These are phyloP conservation scores for Exephanes ischioxanthus DNA, from an alignment of 2,888 invertebrate genomes.

Conservation along the genomic window DNA sequence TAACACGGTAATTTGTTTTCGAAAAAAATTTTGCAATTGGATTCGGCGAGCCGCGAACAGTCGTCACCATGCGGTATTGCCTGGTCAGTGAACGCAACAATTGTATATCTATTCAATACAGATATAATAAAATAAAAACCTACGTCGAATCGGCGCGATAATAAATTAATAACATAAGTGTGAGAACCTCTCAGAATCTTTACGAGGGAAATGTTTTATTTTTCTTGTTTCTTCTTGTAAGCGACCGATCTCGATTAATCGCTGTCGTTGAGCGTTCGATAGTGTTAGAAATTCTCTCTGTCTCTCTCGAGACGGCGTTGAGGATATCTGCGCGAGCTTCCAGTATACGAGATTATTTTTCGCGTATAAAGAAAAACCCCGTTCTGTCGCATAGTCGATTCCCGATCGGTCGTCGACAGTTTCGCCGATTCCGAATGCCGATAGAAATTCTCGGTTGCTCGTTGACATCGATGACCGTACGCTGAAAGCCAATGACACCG, in stretches of 20 bases:
- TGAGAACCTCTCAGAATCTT: slow-evolving; percentile 34
- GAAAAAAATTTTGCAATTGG: background rate
- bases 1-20: background rate
- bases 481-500: slow-evolving; percentile 47
- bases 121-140: slow-evolving; percentile 17
- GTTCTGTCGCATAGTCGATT: slow-evolving; percentile 24
- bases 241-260: background rate
- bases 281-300: slow-evolving; percentile 53
- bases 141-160: background rate
- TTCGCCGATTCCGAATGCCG: slow-evolving; percentile 37
- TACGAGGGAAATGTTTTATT: slow-evolving; percentile 1
- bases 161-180: slow-evolving; percentile 10
- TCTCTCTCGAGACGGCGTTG: slow-evolving; percentile 24
- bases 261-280: slow-evolving; percentile 27
- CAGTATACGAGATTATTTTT: background rate
- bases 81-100: slow-evolving; percentile 62
- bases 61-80: slow-evolving; percentile 64
- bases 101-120: slow-evolving; percentile 1
- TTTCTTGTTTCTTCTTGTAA: background rate
- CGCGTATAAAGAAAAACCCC: slow-evolving; percentile 4
- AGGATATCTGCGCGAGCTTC: slow-evolving; percentile 2
- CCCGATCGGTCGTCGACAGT: slow-evolving; percentile 26
- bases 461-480: background rate
- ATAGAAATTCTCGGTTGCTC: slow-evolving; percentile 51
- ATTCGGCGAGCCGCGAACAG: slow-evolving; percentile 53